phyloP scores from a whole-genome alignment of 2,113 vertebrate species.

The Arizona elegans region DNA sequence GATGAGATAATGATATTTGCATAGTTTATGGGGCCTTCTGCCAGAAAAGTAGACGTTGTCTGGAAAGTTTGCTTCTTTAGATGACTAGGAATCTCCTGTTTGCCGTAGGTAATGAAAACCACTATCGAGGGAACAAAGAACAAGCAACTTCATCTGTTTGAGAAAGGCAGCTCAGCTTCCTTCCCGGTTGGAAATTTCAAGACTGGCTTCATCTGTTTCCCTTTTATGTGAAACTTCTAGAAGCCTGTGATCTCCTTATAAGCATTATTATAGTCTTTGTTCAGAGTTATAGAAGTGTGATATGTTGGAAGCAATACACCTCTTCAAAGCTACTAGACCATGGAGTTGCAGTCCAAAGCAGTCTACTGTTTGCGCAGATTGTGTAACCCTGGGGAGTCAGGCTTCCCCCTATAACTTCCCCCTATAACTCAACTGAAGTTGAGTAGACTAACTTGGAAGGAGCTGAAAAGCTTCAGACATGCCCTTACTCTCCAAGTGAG shows the following conservation, averaged over 20 bases:
- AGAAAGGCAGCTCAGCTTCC: background rate
- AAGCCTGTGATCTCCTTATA: background rate
- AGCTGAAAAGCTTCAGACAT: background rate
- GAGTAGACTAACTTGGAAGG: background rate
- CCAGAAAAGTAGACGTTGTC: background rate
- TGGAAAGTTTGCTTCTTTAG: background rate
- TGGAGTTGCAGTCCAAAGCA: background rate
- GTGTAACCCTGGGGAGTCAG: background rate
- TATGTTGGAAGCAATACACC: background rate
- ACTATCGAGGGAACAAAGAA: conserved; percentile 22
- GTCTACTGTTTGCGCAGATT: background rate
- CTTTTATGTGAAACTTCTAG: background rate
- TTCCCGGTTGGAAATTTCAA: background rate
- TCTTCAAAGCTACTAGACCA: background rate
- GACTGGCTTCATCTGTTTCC: background rate
- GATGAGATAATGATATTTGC: conserved; percentile 41
- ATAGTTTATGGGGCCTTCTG: conserved; percentile 29
- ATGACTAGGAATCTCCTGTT: background rate
- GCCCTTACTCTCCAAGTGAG: background rate
- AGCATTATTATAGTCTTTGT: background rate
- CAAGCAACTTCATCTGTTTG: conserved; percentile 13
- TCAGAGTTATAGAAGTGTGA: background rate
- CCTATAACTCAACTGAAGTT: background rate
- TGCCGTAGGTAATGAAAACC: conserved; percentile 24
- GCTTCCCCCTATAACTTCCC: background rate